These are phyloP conservation scores for Heterodera carotae DNA, from an alignment of 1,140 invertebrate genomes.

Conservation along the genomic window DNA sequence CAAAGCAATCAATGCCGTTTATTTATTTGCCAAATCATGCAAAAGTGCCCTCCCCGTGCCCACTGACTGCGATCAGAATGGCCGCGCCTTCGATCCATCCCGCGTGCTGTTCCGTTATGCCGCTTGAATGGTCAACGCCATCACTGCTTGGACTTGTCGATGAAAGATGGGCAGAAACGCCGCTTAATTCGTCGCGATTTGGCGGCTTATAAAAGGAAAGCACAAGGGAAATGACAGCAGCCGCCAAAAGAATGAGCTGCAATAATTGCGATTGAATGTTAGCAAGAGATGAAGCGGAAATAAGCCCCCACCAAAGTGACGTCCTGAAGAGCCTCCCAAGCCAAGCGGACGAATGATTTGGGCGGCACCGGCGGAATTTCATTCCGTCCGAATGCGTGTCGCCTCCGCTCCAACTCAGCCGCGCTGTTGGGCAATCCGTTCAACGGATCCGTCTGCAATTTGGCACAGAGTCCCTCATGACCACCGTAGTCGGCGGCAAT, in stretches of 20 bases:
- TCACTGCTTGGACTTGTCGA: not conserved
- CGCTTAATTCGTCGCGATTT: conserved; percentile 19
- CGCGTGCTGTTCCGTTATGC: conserved; percentile 50
- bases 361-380: conserved; percentile 97
- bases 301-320: conserved; percentile 23
- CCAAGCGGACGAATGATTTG: conserved; percentile 94
- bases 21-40: no score
- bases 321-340: conserved; percentile 93
- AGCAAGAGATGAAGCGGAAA: not conserved
- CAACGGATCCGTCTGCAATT: conserved; percentile 87
- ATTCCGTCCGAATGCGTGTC: conserved; percentile 92
- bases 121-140: conserved; percentile 14
- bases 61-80: conserved; percentile 58
- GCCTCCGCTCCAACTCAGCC: conserved; percentile 81
- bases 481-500: conserved; percentile 64
- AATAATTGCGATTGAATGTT: conserved; percentile 72
- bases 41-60: no score
- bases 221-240: conserved; percentile 80
- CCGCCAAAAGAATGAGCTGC: conserved; percentile 79
- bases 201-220: conserved; percentile 84
- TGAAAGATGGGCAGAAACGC: not conserved
- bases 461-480: conserved; percentile 86
- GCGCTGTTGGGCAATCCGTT: conserved; percentile 81
- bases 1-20: no score
- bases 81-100: conserved; percentile 65